Conservation (phyloP, 2,888 invertebrate species). For the Mechanitis messenoides region DNA sequence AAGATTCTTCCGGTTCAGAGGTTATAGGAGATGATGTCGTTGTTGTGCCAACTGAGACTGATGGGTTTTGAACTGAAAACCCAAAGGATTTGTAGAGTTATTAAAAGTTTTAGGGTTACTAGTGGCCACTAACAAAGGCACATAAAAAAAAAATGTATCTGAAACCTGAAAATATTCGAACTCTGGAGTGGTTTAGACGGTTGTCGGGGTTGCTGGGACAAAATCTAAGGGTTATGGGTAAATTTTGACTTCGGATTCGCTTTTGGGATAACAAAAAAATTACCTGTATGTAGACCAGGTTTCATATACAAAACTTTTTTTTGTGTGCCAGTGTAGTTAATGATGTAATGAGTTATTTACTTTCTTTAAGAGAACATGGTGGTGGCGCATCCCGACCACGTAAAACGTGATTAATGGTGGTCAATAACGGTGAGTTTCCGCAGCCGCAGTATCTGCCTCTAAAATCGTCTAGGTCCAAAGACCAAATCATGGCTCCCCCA, state of each 20-base stretch:
- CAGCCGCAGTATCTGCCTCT: conserved; percentile 85
- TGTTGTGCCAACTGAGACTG: conserved; percentile 20
- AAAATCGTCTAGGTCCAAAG: conserved; percentile 91
- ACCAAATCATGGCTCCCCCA: conserved; percentile 94
- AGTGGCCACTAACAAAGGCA: background rate
- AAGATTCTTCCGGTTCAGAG: conserved; percentile 16
- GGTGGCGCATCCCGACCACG: conserved; percentile 82
- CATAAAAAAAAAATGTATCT: too few relatives aligned
- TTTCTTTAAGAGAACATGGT: conserved; percentile 55
- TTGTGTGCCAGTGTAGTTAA: too few relatives aligned
- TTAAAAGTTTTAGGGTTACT: background rate
- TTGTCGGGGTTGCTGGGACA: too few relatives aligned
- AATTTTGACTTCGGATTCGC: too few relatives aligned
- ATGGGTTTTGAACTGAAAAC: conserved; percentile 26
- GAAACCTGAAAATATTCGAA: too few relatives aligned
- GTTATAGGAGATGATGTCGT: conserved; percentile 21
- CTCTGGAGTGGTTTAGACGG: too few relatives aligned
- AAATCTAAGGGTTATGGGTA: too few relatives aligned
- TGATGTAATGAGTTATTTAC: conserved; percentile 41
- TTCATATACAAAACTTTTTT: too few relatives aligned
- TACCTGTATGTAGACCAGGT: too few relatives aligned
- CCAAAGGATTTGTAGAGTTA: background rate
- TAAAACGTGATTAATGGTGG: conserved; percentile 87
- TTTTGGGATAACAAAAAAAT: too few relatives aligned
- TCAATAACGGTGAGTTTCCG: conserved; percentile 86